Conservation (phyloP, 2,797 vertebrate genomes). For the Malacoraja senta region DNA sequence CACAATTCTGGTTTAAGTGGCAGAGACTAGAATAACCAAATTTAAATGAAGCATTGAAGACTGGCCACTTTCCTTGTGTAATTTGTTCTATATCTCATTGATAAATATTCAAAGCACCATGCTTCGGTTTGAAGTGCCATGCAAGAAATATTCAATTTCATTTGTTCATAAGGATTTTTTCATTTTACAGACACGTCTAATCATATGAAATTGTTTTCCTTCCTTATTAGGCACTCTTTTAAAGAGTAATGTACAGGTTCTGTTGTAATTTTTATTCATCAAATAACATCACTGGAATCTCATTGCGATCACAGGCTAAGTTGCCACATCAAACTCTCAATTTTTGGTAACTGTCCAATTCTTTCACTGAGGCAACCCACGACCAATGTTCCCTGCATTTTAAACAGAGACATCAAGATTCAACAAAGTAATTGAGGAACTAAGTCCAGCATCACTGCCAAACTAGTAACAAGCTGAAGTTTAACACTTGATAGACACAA, state of each 20-base stretch:
- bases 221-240: background rate
- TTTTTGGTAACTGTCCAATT: background rate
- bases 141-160: background rate
- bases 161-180: background rate
- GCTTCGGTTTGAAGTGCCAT: background rate
- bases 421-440: background rate
- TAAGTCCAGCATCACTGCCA: background rate
- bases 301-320: background rate
- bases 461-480: no score
- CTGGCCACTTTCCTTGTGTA: background rate
- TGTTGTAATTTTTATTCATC: background rate
- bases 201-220: background rate
- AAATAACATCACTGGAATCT: background rate
- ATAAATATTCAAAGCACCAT: background rate
- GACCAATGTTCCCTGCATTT: background rate
- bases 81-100: background rate
- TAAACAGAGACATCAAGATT: background rate
- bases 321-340: background rate
- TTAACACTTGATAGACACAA: no score
- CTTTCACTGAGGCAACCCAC: background rate
- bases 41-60: background rate
- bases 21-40: background rate
- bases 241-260: background rate
- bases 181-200: background rate
- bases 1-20: background rate